Conservation (phyloP, 2,888 invertebrate species). For the Tiphia femorata region DNA sequence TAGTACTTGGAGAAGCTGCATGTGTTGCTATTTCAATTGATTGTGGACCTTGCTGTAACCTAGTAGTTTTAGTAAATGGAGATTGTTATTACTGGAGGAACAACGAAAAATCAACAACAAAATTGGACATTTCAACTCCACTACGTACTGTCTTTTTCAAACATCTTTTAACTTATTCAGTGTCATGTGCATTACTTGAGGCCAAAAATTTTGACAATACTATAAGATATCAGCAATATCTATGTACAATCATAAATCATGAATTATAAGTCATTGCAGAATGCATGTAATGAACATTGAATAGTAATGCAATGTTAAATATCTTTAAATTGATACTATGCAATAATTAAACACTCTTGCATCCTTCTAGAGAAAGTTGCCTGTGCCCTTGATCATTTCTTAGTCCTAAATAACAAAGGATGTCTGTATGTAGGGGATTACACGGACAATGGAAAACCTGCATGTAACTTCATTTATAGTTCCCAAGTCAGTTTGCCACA, state of each 20-base stretch:
- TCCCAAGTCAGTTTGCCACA: too few species aligned
- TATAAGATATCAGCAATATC: too few species aligned
- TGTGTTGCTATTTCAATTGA: slow-evolving; percentile 71
- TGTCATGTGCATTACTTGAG: too few species aligned
- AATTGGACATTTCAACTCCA: too few species aligned
- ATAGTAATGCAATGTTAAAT: background rate
- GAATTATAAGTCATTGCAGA: too few species aligned
- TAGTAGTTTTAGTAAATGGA: slow-evolving; percentile 72
- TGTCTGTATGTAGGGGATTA: slow-evolving; percentile 75
- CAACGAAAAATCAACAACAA: too few species aligned
- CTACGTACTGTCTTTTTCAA: too few species aligned
- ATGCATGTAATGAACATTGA: slow-evolving; percentile 64
- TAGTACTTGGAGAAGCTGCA: slow-evolving; percentile 73
- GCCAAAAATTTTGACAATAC: too few species aligned
- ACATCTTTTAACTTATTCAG: too few species aligned
- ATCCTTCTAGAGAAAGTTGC: slow-evolving; percentile 65
- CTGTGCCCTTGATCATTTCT: slow-evolving; percentile 74
- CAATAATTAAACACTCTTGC: background rate
- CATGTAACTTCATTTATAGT: too few species aligned
- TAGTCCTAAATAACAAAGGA: slow-evolving; percentile 75
- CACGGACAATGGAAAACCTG: slow-evolving; percentile 74
- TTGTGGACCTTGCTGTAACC: slow-evolving; percentile 73
- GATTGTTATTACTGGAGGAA: slow-evolving; percentile 75
- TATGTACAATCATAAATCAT: too few species aligned
- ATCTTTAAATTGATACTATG: background rate